Percentiles rank a stretch among this genome's conserved stretches.
These are phyloP conservation scores for Grus americana DNA, from an alignment of 2,113 vertebrate species.

Conservation along the genomic window DNA sequence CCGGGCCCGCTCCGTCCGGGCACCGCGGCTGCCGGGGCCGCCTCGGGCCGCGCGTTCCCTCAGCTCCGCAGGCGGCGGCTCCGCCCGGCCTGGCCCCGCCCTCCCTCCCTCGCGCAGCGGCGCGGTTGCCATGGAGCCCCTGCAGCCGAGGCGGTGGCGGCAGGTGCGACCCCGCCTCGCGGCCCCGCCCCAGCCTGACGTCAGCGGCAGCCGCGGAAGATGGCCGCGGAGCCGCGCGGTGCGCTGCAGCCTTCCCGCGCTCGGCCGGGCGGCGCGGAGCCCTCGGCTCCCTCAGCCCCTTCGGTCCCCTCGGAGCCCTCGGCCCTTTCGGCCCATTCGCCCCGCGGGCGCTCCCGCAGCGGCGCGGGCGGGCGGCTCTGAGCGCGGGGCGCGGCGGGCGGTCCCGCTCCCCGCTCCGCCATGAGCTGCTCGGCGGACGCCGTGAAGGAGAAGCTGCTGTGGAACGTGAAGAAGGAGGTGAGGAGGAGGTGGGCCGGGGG, in stretches of 20 bases:
- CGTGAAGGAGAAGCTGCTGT: constrained; percentile 88
- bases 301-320: no score
- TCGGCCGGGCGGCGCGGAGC: background rate
- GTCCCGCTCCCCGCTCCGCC: constrained; percentile 40
- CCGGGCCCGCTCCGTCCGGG: no score
- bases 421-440: constrained; percentile 88
- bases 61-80: background rate
- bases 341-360: no score
- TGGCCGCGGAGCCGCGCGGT: constrained; percentile 21
- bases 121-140: background rate
- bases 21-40: no score
- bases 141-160: background rate
- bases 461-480: constrained; percentile 94
- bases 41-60: background rate
- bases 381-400: background rate
- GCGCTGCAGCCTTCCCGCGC: no score
- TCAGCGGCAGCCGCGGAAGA: background rate
- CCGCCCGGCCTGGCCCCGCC: background rate
- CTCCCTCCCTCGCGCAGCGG: background rate
- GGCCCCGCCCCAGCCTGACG: background rate
- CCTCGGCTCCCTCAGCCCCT: no score
- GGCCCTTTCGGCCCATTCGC: no score
- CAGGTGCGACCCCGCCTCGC: background rate
- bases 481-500: background rate
- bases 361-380: background rate